Conservation (phyloP, 2,797 vertebrate genomes). For the Arremon brunneinucha region DNA sequence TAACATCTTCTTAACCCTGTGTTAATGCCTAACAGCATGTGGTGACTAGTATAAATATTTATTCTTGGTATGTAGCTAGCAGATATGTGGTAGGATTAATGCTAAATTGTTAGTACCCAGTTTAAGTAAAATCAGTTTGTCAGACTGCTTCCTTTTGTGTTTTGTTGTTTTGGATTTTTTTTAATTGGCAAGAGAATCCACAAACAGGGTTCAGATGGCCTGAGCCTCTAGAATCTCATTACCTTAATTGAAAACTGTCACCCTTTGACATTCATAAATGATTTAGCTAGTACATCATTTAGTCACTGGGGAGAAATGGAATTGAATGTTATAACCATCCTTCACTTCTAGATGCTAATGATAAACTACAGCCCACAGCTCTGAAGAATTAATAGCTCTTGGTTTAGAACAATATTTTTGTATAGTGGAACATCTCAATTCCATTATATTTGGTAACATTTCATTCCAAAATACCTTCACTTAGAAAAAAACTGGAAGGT, state of each 20-base stretch:
- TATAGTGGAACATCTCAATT: not conserved
- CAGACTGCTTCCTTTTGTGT: not conserved
- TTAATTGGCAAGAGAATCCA: not conserved
- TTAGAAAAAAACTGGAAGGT: not conserved
- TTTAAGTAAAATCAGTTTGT: not conserved
- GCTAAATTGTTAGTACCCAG: not conserved
- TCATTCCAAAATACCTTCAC: not conserved
- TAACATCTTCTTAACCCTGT: not conserved
- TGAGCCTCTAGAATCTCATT: slow-evolving; percentile 41
- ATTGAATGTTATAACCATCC: not conserved
- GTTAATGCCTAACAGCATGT: not conserved
- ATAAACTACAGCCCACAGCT: not conserved
- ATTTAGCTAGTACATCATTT: not conserved
- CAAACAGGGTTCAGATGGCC: slow-evolving; percentile 16
- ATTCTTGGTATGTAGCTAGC: not conserved
- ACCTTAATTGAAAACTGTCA: slow-evolving; percentile 44
- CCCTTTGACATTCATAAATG: slow-evolving; percentile 17
- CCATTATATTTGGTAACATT: not conserved
- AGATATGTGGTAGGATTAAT: not conserved
- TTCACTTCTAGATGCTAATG: slow-evolving; percentile 11
- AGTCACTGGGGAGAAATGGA: slow-evolving; percentile 21
- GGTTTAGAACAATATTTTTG: not conserved
- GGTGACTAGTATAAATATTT: not conserved
- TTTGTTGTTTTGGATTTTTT: not conserved
- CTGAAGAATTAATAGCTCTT: not conserved